Evolutionary conservation across 2,113 vertebrate genomes (phyloP), one percentile per base, ranked within the genome.

Genomic region (Acrocephalus kingi): DNA sequence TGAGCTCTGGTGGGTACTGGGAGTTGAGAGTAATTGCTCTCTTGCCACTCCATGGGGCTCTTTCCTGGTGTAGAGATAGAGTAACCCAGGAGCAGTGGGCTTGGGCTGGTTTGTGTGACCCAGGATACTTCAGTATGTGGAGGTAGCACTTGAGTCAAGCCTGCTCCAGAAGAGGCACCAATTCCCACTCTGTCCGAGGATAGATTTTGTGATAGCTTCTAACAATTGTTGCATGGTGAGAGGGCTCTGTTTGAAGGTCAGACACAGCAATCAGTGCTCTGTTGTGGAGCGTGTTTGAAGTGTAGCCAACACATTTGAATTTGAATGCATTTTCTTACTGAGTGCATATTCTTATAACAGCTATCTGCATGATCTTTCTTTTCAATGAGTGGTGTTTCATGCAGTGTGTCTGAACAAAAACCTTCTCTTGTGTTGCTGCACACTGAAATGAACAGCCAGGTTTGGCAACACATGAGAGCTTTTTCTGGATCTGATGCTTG

Each of bases 71-170:
- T 41, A n/a, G 15, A 55, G 49, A 13, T 13, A 20, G 43, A 84
- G 52, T 23, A 58, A 37, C 37, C 11, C 46, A 62, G 63, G 25
- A 89, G 63, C 46, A 61, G 18, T 10, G 31, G 24, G 46, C 14
- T 66, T 33, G 54, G 61, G 7, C 51, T 62, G 41, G 13, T 1
- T 1, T 51, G 3, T 25, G 10, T 51, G 73, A 71, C 31, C n/a
- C 17, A 4, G 3, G 19, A 23, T 6, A 10, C 4, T 8, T 28
- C 27, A 48, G 41, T 5, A 15, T 2, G 1, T 3, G 7, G 18
- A 84, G 59, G 23, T 69, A 88, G 46, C 69, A 8, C 28, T 71
- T 2, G 9, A 33, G 31, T 25, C 27, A n/a, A 67, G 18, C 37
- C 35, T 91, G 48, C 56, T 59, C 33, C 8, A 8, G 27, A 24